Evolutionary conservation across 2,888 invertebrate genomes (phyloP).

Genomic region (Drosophila recens): DNA sequence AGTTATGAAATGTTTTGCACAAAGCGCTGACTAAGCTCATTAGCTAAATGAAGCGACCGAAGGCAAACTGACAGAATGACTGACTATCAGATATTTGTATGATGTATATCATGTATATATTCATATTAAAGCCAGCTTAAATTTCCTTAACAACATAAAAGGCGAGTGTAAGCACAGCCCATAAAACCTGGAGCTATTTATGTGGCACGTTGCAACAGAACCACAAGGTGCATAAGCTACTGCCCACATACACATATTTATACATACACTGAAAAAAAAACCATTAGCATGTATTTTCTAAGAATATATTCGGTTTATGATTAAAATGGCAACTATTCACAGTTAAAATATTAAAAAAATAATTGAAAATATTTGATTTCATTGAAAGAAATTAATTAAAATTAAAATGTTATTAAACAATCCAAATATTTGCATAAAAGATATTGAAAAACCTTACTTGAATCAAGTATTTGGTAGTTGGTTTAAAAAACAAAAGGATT

Average conservation of each 20-base stretch:
- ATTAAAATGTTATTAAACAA: no score
- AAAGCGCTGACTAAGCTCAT: slow-evolving; percentile 75
- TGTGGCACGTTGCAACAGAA: slow-evolving; percentile 26
- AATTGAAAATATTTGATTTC: no score
- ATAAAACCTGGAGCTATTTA: slow-evolving; percentile 21
- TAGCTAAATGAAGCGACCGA: slow-evolving; percentile 49
- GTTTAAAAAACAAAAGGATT: no score
- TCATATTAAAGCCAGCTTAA: slow-evolving; percentile 22
- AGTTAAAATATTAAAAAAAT: no score
- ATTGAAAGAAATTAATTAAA: no score
- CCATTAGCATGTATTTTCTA: no score
- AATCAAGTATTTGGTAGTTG: no score
- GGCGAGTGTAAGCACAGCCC: background rate
- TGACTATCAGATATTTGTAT: background rate
- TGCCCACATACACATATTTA: slow-evolving; percentile 2
- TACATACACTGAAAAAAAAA: no score
- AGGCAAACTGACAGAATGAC: slow-evolving; percentile 22
- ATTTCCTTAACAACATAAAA: slow-evolving; percentile 16
- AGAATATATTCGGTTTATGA: no score
- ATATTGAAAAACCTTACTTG: no score
- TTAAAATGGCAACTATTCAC: no score
- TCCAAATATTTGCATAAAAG: no score
- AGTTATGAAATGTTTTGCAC: slow-evolving; percentile 68
- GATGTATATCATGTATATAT: background rate
- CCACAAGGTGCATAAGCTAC: slow-evolving; percentile 13